A percentile compares a stretch with the other conserved stretches of the same genome.
phyloP scores from a whole-genome alignment of 2,797 vertebrate genomes.

The Kryptolebias ocellatus region DNA sequence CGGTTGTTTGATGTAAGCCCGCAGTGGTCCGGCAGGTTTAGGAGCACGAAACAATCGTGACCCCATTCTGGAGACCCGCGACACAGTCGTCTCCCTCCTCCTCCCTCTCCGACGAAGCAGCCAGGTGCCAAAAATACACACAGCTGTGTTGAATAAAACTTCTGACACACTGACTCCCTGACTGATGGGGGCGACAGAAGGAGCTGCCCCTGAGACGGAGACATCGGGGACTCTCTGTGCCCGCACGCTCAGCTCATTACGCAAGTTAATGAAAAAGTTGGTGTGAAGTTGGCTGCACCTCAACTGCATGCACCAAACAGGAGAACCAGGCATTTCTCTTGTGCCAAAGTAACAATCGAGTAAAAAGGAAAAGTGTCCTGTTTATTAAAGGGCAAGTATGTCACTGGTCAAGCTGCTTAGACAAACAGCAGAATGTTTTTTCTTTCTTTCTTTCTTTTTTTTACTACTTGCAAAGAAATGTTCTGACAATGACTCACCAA shows the following conservation, averaged over 20 bases:
- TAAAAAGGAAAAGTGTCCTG: too few species aligned
- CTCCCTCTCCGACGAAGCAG: conserved; percentile 41
- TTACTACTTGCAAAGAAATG: too few species aligned
- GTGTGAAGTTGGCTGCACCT: conserved; percentile 14
- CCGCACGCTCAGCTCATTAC: conserved; percentile 57
- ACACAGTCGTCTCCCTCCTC: conserved; percentile 4
- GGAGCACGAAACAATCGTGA: conserved; percentile 60
- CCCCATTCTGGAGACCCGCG: conserved; percentile 53
- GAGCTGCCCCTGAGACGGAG: conserved; percentile 40
- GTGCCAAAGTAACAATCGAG: too few species aligned
- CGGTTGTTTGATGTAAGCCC: conserved; percentile 71
- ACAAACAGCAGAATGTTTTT: background rate
- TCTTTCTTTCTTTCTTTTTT: too few species aligned
- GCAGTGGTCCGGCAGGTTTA: conserved; percentile 54
- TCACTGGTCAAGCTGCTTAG: background rate
- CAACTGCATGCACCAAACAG: background rate
- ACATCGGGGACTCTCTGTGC: conserved; percentile 35
- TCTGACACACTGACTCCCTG: conserved; percentile 70
- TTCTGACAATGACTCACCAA: too few species aligned
- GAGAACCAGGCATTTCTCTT: conserved; percentile 47
- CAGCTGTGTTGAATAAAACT: conserved; percentile 74
- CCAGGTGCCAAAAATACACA: conserved; percentile 67
- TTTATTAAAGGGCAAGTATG: background rate
- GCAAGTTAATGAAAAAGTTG: conserved; percentile 66
- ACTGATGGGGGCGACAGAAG: conserved; percentile 67